Percentiles rank a stretch among this genome's conserved stretches.
phyloP scores from a whole-genome alignment of 2,113 vertebrate species.

The Rhea pennata region DNA sequence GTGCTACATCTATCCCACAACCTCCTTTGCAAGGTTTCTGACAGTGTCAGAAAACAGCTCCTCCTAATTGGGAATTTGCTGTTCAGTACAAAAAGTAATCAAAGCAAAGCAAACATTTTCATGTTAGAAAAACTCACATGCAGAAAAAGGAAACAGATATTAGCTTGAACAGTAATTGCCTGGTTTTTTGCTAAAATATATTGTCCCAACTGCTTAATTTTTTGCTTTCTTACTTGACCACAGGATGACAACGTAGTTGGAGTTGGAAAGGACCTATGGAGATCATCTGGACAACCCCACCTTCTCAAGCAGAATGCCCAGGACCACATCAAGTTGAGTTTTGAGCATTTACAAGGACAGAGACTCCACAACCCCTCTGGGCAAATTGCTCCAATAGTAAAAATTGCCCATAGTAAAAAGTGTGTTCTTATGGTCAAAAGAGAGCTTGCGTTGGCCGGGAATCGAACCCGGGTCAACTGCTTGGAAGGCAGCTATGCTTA shows the following conservation, averaged over 20 bases:
- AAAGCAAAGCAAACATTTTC: no score
- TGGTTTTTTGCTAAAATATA: not conserved
- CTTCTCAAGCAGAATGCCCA: no score
- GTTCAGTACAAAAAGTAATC: not conserved
- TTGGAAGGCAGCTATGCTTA: not conserved
- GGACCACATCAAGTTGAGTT: no score
- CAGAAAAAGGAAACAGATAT: not conserved
- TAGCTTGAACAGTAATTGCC: not conserved
- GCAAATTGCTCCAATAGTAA: no score
- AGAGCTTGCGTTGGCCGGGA: constrained; percentile 61
- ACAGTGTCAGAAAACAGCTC: not conserved
- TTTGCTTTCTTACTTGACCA: not conserved
- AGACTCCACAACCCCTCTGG: no score
- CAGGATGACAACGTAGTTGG: no score
- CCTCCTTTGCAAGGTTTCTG: not conserved
- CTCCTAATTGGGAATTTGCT: not conserved
- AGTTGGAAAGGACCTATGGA: no score
- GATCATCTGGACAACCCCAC: no score
- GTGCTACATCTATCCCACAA: not conserved
- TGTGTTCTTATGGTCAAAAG: no score
- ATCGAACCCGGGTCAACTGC: constrained; percentile 41
- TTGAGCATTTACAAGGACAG: no score
- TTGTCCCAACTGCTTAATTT: not conserved
- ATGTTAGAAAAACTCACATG: no score
- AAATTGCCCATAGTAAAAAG: no score